These are phyloP conservation scores for Tragulus kanchil DNA, from an alignment of 2,113 vertebrate species.

Conservation along the genomic window DNA sequence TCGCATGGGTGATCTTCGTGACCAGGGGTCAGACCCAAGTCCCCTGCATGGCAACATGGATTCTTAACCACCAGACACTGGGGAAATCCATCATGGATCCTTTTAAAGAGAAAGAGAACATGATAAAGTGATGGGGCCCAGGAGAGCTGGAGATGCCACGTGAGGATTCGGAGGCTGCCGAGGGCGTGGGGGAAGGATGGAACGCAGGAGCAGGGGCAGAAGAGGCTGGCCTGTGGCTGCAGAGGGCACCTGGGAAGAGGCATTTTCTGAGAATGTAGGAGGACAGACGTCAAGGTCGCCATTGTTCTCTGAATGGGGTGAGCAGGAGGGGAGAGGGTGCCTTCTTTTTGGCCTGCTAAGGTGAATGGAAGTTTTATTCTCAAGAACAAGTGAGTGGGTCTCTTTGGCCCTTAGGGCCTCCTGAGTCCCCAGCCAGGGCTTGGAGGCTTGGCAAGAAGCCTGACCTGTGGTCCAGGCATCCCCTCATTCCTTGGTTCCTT, in stretches of 20 bases:
- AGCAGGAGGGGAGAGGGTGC: neutral
- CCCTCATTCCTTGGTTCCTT: neutral
- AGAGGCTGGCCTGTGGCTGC: neutral
- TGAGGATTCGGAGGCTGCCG: neutral
- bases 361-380: neutral
- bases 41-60: too few relatives aligned
- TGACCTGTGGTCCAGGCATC: neutral
- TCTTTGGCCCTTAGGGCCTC: neutral
- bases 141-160: neutral
- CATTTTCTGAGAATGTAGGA: neutral
- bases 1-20: too few relatives aligned
- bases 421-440: neutral
- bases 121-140: neutral
- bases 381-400: fast-evolving
- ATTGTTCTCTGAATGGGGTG: neutral
- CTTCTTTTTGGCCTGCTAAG: neutral
- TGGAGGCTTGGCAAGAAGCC: neutral
- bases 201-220: neutral
- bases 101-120: neutral
- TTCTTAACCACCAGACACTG: too few relatives aligned
- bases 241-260: neutral
- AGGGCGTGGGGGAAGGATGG: neutral
- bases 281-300: neutral
- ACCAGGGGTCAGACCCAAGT: too few relatives aligned
- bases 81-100: too few relatives aligned